A percentile compares a stretch with the other conserved stretches of the same genome.
These are phyloP conservation scores for Phlogophora meticulosa DNA, from an alignment of 2,888 invertebrate genomes.

Conservation along the genomic window DNA sequence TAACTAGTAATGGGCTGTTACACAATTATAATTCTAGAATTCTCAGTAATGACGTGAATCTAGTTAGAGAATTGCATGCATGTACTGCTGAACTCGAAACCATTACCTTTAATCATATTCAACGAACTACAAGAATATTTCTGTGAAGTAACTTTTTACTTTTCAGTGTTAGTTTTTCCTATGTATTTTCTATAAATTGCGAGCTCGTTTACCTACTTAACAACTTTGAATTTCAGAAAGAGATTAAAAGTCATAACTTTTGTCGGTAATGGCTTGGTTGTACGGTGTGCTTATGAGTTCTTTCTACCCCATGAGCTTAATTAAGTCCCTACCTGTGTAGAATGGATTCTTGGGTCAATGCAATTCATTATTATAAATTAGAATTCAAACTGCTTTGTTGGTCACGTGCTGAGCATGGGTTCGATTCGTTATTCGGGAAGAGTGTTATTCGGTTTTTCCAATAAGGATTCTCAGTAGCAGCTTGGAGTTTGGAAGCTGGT, in stretches of 20 bases:
- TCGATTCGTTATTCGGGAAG: no score
- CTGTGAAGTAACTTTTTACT: constrained; percentile 67
- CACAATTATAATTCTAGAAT: constrained; percentile 12
- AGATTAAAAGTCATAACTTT: constrained; percentile 38
- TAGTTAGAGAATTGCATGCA: constrained; percentile 72
- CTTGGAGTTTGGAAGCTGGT: no score
- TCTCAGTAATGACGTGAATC: constrained; percentile 51
- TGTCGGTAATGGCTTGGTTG: constrained; percentile 1
- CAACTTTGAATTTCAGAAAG: constrained; percentile 3
- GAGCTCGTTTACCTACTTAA: constrained; percentile 28
- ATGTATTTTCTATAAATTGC: constrained; percentile 21
- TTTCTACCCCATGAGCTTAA: constrained; percentile 14
- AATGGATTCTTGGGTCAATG: neutral
- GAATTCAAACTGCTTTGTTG: no score
- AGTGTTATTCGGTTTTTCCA: no score
- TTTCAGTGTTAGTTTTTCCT: constrained; percentile 7
- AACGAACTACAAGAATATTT: constrained; percentile 73
- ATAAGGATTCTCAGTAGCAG: no score
- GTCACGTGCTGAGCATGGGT: no score
- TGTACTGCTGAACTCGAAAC: constrained; percentile 70
- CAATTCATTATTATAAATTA: neutral
- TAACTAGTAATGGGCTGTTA: neutral
- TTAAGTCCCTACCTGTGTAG: neutral
- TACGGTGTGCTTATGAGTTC: constrained; percentile 1
- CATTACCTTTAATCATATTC: constrained; percentile 72